These are phyloP conservation scores for Spondyliosoma cantharus DNA, from an alignment of 2,797 vertebrate species.

Conservation along the genomic window DNA sequence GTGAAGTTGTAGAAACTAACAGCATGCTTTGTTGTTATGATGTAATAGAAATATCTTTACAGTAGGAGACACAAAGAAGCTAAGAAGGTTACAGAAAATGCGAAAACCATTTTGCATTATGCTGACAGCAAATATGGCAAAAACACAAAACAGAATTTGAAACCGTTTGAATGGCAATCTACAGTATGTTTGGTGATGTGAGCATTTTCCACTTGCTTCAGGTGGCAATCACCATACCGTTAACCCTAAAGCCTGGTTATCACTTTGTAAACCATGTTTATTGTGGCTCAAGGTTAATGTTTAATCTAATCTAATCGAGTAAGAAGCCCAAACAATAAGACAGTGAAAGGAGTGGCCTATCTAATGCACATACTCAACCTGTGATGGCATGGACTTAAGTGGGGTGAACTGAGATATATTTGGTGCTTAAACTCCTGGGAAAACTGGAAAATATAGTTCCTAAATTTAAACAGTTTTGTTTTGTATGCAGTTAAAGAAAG, in stretches of 20 bases:
- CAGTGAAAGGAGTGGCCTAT: slow-evolving; percentile 1
- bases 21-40: slow-evolving; percentile 35
- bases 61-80: slow-evolving; percentile 4
- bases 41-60: slow-evolving; percentile 11
- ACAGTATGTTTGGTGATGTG: not conserved
- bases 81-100: slow-evolving; percentile 6
- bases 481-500: not conserved
- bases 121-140: not conserved
- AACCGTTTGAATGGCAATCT: slow-evolving; percentile 5
- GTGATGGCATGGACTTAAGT: slow-evolving; percentile 19
- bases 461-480: slow-evolving; percentile 14
- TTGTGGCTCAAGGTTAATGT: slow-evolving; percentile 48
- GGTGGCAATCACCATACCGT: not conserved
- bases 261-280: slow-evolving; percentile 27
- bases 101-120: not conserved
- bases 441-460: slow-evolving; percentile 12
- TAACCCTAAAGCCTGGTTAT: slow-evolving; percentile 26
- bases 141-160: slow-evolving; percentile 25
- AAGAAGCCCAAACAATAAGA: slow-evolving; percentile 36
- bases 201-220: slow-evolving; percentile 9
- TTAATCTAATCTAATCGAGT: slow-evolving; percentile 48
- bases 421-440: not conserved
- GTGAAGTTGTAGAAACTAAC: slow-evolving; percentile 25
- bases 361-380: not conserved
- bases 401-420: slow-evolving; percentile 7